Evolutionary conservation across 2,797 vertebrate species (phyloP), one percentile per base, ranked within the genome.

Genomic region (Macropus fuliginosus): DNA sequence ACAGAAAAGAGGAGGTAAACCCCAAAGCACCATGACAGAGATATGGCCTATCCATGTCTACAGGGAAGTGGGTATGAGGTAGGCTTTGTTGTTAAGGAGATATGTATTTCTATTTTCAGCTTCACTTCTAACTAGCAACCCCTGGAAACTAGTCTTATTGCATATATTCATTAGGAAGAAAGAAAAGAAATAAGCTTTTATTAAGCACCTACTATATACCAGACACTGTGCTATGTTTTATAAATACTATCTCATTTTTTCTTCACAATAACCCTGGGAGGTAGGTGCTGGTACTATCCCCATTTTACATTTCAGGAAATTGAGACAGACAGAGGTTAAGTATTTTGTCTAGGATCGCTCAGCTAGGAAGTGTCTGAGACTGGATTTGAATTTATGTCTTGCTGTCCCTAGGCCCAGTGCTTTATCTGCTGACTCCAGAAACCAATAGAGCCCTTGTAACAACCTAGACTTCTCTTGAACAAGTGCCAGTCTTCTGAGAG

Each of bases 1-100:
- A 97, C 96, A 97, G 94, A 99, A 98, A 97, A 94, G 74, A 81
- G 96, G 93, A 99, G 99, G 99, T 99, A 98, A 98, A 95, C 55
- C 31, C 9, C 27, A 29, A 5, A 31, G 11, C 8, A 50, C 24
- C 74, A 24, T 50, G 40, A 27, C 24, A 50, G 21, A 87, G 1
- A 87, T 87, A 21, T 87, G 74, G 40, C 50, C 40, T 87, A 21
- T 87, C 74, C 24, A 11, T 50, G 21, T 87, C 74, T 87, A 27
- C 13, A 87, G 40, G 74, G 74, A 87, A 87, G 74, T 87, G 74
- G 74, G 74, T 12, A 87, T 46, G 40, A 34, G 74, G 21, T 12
- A 87, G 21, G 24, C 40, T 87, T 87, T 87, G 9, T 87, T 87
- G 34, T 40, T 18, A 87, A 87, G 40, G 40, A 46, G 40, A 50